Base-by-base conservation (phyloP, 2,888 invertebrate genomes). In the Arrhopalites spinosus region DNA sequence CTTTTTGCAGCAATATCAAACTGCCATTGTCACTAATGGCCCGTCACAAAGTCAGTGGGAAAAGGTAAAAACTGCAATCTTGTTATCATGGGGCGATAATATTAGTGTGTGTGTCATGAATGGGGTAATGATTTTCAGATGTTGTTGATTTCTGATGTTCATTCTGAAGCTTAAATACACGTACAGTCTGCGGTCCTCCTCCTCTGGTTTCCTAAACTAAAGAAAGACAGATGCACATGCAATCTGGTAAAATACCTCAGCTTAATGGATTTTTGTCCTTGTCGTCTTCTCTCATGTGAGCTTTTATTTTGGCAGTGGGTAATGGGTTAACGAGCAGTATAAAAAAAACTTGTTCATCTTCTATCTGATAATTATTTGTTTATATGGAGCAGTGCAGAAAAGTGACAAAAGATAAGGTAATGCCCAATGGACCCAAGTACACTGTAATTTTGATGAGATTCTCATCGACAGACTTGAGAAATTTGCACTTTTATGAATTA, bases 11-110 rank as follows among this genome's bases (percentile, higher is more conserved):
- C 90, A 90, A 84, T 94, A 92, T 86, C 88, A 90, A 82, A 87
- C 94, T 83, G 93, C 91, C 81, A 88, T 95, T 83, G 93, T 94
- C 84, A 93, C 94, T 82, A 95, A 95, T 86, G 94, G 94, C 67
- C 92, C 94, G 15, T 93, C 94, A 77, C 89, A 90, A 79, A 91
- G 93, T 47, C 94, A 95, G 86, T 94, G 94, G 93, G 94, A 95
- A 87, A 95, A 95, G 87, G 89, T 95, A 80, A 88, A 70, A 75
- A 63, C 15, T 59, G 36, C 36, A 64, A 56, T 53, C 63, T 25
- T 68, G 53, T 43, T 68, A 43, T 20, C 67, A 68, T 75, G 36
- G 2, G 47, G 29, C 5, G 11, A 8, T 27, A 8, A 27, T 61
- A 61, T 45, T 61, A 25, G 7, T 13, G 64, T 29, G 36, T 45